Base-by-base conservation (phyloP, 2,797 vertebrate species). In the Urosaurus nigricauda region DNA sequence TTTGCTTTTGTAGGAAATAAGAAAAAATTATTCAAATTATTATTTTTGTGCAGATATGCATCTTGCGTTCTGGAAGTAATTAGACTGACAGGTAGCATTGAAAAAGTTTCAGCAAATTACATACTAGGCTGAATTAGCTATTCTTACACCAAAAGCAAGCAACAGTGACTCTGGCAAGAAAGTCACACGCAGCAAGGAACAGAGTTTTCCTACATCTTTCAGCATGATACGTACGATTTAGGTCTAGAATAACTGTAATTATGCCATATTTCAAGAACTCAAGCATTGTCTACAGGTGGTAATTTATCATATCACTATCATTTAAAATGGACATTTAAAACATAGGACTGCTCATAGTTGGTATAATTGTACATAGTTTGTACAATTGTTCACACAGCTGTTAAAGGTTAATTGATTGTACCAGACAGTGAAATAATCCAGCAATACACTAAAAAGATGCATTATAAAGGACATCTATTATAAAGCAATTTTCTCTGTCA, bases 301-400 rank as follows among this genome's bases (percentile, higher is more conserved):
- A 92, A 93, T 95, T 94, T 95, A 93, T 83, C 88, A 89, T 88
- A 90, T 92, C 70, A 0, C 68, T 40, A 21, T 17, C 86, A 81
- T 78, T 91, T 87, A 91, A 75, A 1, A 47, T n/a, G 1, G 68
- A 86, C 70, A 58, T 88, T 74, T 81, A 92, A 95, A 93, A 93
- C 58, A 80, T 82, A 93, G 88, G 71, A 83, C 70, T 87, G 70
- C 53, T n/a, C n/a, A n/a, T n/a, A n/a, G n/a, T n/a, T n/a, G n/a
- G n/a, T n/a, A n/a, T n/a, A n/a, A n/a, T n/a, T n/a, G n/a, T n/a
- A 80, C 51, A 32, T 0, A 0, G 53, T 70, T 35, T 21, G 0
- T 68, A 77, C 79, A 88, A 90, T 43, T 68, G 73, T 51, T 92
- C 92, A 80, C 91, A 80, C 78, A n/a, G 78, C 71, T 79, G 68